A percentile compares a stretch with the other conserved stretches of the same genome.
Evolutionary conservation across 2,888 invertebrate genomes (phyloP).

Genomic region (Itoplectis maculator): DNA sequence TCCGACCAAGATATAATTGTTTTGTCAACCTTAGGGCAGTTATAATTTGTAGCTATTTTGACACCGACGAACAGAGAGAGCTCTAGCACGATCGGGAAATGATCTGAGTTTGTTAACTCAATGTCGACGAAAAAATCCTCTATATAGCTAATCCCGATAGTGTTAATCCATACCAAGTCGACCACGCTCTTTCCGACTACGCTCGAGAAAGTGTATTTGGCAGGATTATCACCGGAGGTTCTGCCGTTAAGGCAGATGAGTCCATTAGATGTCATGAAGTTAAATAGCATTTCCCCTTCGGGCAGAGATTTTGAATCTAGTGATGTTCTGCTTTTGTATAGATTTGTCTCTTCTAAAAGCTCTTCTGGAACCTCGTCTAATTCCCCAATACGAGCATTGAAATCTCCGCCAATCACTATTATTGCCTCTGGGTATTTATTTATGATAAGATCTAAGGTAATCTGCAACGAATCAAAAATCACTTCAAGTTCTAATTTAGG

Average conservation of each 20-base stretch:
- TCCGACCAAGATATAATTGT: neutral
- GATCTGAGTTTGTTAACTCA: neutral
- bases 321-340: neutral
- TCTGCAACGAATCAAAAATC: constrained; percentile 11
- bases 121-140: neutral
- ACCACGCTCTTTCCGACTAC: constrained; percentile 35
- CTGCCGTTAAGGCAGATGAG: constrained; percentile 40
- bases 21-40: neutral
- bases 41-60: constrained; percentile 1
- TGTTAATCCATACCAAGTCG: constrained; percentile 38
- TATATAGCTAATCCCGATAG: neutral
- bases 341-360: constrained; percentile 1
- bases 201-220: constrained; percentile 39
- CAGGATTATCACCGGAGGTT: constrained; percentile 24
- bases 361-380: constrained; percentile 1
- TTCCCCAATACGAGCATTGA: constrained; percentile 5
- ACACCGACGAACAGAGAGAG: constrained; percentile 11
- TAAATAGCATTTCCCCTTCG: constrained; percentile 23
- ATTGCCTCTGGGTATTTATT: constrained; percentile 13
- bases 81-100: neutral
- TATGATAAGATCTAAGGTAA: neutral
- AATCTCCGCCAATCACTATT: neutral
- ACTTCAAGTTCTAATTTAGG: neutral
- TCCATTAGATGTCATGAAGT: constrained; percentile 33
- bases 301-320: constrained; percentile 1